phyloP scores from a whole-genome alignment of 2,797 vertebrate species.

The Ispidina picta region DNA sequence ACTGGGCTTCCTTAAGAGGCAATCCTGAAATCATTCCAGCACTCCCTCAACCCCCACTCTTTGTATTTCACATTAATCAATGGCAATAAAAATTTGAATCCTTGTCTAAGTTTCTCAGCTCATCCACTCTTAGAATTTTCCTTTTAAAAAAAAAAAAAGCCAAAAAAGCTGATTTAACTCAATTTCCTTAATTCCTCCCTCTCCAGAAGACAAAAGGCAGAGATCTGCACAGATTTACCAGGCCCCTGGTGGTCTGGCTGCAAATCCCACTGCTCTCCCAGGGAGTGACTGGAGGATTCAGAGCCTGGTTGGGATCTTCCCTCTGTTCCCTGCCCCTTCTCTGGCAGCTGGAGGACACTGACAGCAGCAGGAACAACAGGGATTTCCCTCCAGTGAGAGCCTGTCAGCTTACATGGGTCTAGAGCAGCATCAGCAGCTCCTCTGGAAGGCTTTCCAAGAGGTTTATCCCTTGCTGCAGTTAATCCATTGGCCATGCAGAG shows the following conservation, averaged over 20 bases:
- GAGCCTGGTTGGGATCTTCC: fast-evolving
- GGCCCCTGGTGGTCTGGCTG: background rate
- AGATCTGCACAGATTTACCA: background rate
- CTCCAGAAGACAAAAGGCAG: background rate
- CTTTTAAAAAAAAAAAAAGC: background rate
- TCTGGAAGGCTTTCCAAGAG: background rate
- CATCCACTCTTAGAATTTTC: background rate
- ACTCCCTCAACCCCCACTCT: background rate
- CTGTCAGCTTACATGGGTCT: background rate
- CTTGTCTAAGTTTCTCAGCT: background rate
- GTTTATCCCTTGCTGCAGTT: background rate
- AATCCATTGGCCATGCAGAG: background rate
- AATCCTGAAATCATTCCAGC: background rate
- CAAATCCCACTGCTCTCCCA: background rate
- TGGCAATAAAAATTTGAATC: background rate
- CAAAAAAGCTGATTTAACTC: background rate
- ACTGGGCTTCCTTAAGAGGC: background rate
- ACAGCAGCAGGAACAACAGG: fast-evolving
- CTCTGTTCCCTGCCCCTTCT: background rate
- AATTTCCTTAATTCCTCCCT: background rate
- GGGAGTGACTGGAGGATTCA: background rate
- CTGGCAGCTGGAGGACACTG: background rate
- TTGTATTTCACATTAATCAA: background rate
- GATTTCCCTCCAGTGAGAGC: background rate
- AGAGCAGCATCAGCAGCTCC: background rate